A percentile compares a stretch with the other conserved stretches of the same genome.
These are phyloP conservation scores for Oreohelix idahoensis DNA, from an alignment of 1,140 invertebrate species.

Conservation along the genomic window DNA sequence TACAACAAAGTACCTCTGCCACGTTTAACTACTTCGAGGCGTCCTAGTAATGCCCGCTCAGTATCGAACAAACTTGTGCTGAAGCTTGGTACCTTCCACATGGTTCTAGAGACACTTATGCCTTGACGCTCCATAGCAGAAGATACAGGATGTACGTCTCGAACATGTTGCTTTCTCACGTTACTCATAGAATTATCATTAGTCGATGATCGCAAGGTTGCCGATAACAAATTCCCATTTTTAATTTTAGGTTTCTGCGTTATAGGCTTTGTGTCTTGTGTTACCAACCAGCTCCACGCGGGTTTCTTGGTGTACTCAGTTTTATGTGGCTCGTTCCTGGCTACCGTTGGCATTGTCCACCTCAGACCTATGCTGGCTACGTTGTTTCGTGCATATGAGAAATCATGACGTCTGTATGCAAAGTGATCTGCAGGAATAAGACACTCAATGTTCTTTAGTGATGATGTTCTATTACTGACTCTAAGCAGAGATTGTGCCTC, in stretches of 20 bases:
- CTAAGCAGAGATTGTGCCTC: background rate
- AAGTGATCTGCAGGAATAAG: background rate
- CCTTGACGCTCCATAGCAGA: constrained; percentile 55
- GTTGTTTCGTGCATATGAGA: constrained; percentile 13
- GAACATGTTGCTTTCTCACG: constrained; percentile 31
- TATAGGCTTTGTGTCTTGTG: background rate
- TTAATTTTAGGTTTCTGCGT: background rate
- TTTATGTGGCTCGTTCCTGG: background rate
- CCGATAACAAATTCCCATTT: background rate
- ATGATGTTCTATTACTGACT: background rate
- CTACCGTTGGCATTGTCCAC: constrained; percentile 17
- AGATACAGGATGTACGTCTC: constrained; percentile 59
- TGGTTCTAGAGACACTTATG: constrained; percentile 52
- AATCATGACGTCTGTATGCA: background rate
- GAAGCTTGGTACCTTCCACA: constrained; percentile 53
- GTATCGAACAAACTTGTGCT: constrained; percentile 2
- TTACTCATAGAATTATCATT: background rate
- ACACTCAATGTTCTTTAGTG: background rate
- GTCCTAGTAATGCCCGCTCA: background rate
- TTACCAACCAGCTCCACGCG: constrained; percentile 14
- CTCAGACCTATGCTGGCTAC: constrained; percentile 31
- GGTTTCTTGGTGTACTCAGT: background rate
- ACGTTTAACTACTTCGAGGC: background rate
- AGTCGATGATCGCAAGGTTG: constrained; percentile 2
- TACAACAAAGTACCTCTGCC: background rate